Conservation (phyloP, 2,888 invertebrate species). For the Trisateles emortualis region DNA sequence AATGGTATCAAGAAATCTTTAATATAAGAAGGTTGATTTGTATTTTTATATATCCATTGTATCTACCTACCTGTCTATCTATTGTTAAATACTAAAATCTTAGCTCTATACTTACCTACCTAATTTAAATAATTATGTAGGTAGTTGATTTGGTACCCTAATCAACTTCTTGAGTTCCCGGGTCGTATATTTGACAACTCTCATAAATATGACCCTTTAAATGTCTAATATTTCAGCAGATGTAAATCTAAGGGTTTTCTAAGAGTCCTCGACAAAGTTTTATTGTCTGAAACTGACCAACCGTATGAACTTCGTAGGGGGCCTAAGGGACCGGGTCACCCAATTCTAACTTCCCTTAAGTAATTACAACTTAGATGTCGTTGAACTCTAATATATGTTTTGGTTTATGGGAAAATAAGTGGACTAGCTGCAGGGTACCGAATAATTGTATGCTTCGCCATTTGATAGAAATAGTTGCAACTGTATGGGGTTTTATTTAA, state of each 20-base stretch:
- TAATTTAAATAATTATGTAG: too few species aligned
- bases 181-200: constrained; percentile 53
- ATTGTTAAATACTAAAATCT: too few species aligned
- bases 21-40: background rate
- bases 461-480: constrained; percentile 67
- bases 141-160: too few species aligned
- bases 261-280: constrained; percentile 66
- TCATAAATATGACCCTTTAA: constrained; percentile 34
- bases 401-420: constrained; percentile 73
- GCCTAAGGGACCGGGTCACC: constrained; percentile 78
- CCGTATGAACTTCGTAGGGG: constrained; percentile 74
- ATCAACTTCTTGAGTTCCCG: constrained; percentile 31
- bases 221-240: constrained; percentile 61
- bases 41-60: background rate
- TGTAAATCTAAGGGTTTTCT: constrained; percentile 63
- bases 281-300: constrained; percentile 85
- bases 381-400: constrained; percentile 77
- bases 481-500: constrained; percentile 48
- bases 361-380: constrained; percentile 83
- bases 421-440: constrained; percentile 77
- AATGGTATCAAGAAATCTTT: constrained; percentile 11
- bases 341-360: constrained; percentile 76
- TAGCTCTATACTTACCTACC: too few species aligned
- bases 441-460: constrained; percentile 56
- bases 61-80: background rate